Base-by-base conservation (phyloP, 2,113 vertebrate genomes). In the Chrysemys picta region DNA sequence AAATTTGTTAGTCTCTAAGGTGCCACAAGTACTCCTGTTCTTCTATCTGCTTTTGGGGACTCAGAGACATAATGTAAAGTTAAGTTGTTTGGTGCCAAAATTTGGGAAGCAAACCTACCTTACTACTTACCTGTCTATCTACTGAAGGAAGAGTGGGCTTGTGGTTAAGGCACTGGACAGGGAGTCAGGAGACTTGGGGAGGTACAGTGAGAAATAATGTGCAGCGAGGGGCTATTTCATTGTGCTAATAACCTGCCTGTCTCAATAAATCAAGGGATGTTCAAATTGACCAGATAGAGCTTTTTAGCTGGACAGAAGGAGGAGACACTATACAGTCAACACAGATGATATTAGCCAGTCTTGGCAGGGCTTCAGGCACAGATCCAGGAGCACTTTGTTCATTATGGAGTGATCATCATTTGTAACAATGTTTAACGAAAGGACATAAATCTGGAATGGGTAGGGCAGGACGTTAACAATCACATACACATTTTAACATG, bases 321-420 rank as follows among this genome's bases (percentile, higher is more conserved):
- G 89, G 91, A 97, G 92, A 95, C 95, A 96, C 91, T 96, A 93
- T 65, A 88, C 90, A 97, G 96, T 95, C 97, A 95, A 79, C 96
- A 96, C 97, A 98, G 96, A 96, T 93, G 94, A 95, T 94, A 90
- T 12, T 94, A 95, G 92, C 90, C 96, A 91, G 81, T 49, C 81
- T 96, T 97, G 97, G 97, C 97, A 98, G 96, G 78, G 59, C 56
- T 69, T 95, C 91, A 96, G 97, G 90, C 94, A 49, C 93, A 81
- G 83, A 95, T 87, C 80, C 69, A 69, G 54, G 90, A 84, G 92
- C 84, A 81, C 91, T 96, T 89, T 95, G 92, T 93, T 97, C 95
- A 93, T 96, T 96, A 93, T 76, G 95, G 95, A 94, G 95, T 42
- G 92, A 87, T 94, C 93, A 92, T 81, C 93, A 89, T 95, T 93